Evolutionary conservation across 2,888 invertebrate genomes (phyloP), one percentile per base, ranked within the genome.

Genomic region (Aleiodes leptofemur): DNA sequence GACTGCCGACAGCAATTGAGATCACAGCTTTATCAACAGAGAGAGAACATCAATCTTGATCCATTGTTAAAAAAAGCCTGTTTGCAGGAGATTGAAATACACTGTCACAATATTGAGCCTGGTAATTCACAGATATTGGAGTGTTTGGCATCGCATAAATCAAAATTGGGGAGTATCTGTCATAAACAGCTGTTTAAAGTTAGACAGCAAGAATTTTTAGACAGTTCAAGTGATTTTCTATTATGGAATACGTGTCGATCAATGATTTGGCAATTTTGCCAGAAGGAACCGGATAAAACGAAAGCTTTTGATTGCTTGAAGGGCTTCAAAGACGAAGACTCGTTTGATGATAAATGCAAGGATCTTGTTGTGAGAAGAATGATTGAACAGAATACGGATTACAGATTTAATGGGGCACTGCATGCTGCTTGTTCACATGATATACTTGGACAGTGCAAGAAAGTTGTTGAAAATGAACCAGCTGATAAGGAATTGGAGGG

Each of bases 1-100:
- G 95, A 96, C 29, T 99, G 98, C 87, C 93, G 97, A 48, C 96
- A 96, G 85, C 98, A 99, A 88, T 91, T 99, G 16, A 93, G 95
- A 86, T 95, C 96, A 69, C 98, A 99, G 87, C 91, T 98, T 34
- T 95, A 98, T 84, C 97, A 98, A 86, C 95, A 97, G 89, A 93
- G 96, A 80, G 98, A 98, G 90, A 96, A 93, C 86, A 95, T 97
- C 79, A 93, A 95, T 78, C 92, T 96, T 77, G 97, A 98, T 90
- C 96, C 96, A 0, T 93, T 94, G 82, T 90, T 99, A 72, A 96
- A 95, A 85, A 93, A 93, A 79, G 94, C 95, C 5, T 99, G 99
- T 88, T 92, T 92, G 73, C 88, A 90, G 48, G 98, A 99, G 87
- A 94, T 98, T 31, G 91, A 92, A 78, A 91, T 91, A 57, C 92